A percentile compares a stretch with the other conserved stretches of the same genome.
Evolutionary conservation across 2,113 vertebrate genomes (phyloP).

Genomic region (Scalopus aquaticus): DNA sequence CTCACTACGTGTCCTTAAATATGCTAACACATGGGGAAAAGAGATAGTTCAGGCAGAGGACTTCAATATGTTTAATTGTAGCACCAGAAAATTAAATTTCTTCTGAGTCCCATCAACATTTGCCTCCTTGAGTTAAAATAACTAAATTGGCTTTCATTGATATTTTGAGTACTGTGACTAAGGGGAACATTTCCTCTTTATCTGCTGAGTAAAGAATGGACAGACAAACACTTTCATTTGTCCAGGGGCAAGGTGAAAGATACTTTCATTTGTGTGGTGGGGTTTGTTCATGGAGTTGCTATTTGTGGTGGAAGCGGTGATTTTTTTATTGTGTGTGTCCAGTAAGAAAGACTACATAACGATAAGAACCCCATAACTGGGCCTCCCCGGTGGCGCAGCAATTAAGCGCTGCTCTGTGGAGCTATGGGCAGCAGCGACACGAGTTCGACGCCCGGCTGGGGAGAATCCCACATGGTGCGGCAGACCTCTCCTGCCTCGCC

Average conservation of each 20-base stretch:
- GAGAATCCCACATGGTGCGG: too few relatives aligned
- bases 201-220: background rate
- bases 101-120: background rate
- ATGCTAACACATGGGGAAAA: background rate
- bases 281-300: background rate
- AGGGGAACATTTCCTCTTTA: background rate
- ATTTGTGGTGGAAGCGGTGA: background rate
- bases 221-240: background rate
- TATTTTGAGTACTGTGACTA: background rate
- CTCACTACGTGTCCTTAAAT: background rate
- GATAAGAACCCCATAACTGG: background rate
- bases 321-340: background rate
- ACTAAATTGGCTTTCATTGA: background rate
- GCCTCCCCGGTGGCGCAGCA: too few relatives aligned
- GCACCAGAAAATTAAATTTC: background rate
- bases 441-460: too few relatives aligned
- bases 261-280: background rate
- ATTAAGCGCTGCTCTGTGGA: too few relatives aligned
- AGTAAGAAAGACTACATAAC: background rate
- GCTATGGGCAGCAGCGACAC: too few relatives aligned
- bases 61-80: background rate
- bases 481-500: too few relatives aligned
- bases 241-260: background rate
- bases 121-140: slow-evolving; percentile 28
- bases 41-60: background rate